phyloP scores from a whole-genome alignment of 2,113 vertebrate genomes.

The Neogobius melanostomus region DNA sequence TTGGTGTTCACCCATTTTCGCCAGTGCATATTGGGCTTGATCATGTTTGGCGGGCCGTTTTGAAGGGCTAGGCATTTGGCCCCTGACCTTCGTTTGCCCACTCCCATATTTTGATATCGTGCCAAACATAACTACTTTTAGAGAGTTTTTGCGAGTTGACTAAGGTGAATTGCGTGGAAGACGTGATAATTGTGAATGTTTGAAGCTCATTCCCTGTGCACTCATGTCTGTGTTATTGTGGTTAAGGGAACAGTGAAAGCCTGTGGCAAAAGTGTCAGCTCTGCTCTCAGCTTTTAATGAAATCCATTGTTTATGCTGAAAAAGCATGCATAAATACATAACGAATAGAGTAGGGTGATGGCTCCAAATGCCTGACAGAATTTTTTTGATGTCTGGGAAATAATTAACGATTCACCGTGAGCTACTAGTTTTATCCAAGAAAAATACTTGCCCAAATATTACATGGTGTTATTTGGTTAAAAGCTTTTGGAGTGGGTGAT shows the following conservation, averaged over 20 bases:
- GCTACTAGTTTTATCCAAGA: background rate
- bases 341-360: constrained; percentile 3
- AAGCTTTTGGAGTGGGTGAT: background rate
- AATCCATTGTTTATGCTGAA: constrained; percentile 36
- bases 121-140: background rate
- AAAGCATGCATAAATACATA: constrained; percentile 26
- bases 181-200: constrained; percentile 9
- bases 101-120: background rate
- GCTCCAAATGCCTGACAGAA: constrained; percentile 2
- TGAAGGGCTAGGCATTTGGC: no score
- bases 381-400: background rate
- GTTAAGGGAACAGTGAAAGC: constrained; percentile 26
- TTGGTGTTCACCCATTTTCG: no score
- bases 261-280: constrained; percentile 27
- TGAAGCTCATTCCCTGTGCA: constrained; percentile 5
- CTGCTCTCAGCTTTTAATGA: constrained; percentile 34
- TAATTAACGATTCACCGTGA: background rate
- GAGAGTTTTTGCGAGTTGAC: background rate
- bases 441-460: constrained; percentile 1
- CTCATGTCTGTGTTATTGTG: constrained; percentile 25
- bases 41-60: no score
- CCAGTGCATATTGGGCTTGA: no score
- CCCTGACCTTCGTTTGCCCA: no score
- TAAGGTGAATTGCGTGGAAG: background rate
- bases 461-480: constrained; percentile 2